Percentiles rank a stretch among this genome's conserved stretches.
Evolutionary conservation across 2,113 vertebrate genomes (phyloP).

Genomic region (Percina caprodes): DNA sequence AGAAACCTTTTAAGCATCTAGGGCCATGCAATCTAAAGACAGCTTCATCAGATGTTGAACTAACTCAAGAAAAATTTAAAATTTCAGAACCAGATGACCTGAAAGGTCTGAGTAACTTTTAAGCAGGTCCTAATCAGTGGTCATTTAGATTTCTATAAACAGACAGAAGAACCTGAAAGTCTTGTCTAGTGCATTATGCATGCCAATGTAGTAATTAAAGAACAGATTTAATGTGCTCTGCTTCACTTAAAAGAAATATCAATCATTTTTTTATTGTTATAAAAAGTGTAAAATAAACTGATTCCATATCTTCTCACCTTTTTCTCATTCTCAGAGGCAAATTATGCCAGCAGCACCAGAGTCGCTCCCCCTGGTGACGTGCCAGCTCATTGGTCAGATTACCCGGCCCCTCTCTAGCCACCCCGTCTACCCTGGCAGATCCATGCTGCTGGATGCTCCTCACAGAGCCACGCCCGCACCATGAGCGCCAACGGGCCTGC

Average conservation of each 20-base stretch:
- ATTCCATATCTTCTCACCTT: constrained; percentile 17
- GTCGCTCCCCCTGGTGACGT: constrained; percentile 92
- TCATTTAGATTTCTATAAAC: not conserved
- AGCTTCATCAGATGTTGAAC: not conserved
- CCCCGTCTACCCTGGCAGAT: constrained; percentile 95
- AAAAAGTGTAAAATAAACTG: constrained; percentile 5
- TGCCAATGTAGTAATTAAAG: not conserved
- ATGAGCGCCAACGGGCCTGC: constrained; percentile 94
- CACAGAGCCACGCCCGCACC: constrained; percentile 93
- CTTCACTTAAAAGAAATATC: not conserved
- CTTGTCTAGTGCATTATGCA: not conserved
- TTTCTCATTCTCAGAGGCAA: constrained; percentile 86
- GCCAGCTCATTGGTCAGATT: constrained; percentile 91
- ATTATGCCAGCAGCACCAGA: constrained; percentile 98
- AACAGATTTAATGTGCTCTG: not conserved
- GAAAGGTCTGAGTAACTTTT: not conserved
- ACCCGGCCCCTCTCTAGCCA: constrained; percentile 86
- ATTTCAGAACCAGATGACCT: not conserved
- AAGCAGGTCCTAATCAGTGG: not conserved
- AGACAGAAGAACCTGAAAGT: not conserved
- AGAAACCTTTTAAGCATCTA: not conserved
- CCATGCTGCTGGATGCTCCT: constrained; percentile 92
- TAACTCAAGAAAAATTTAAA: not conserved
- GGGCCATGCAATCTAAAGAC: not conserved
- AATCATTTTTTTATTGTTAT: not conserved